phyloP scores from a whole-genome alignment of 2,113 vertebrate species.

The Vombatus ursinus region DNA sequence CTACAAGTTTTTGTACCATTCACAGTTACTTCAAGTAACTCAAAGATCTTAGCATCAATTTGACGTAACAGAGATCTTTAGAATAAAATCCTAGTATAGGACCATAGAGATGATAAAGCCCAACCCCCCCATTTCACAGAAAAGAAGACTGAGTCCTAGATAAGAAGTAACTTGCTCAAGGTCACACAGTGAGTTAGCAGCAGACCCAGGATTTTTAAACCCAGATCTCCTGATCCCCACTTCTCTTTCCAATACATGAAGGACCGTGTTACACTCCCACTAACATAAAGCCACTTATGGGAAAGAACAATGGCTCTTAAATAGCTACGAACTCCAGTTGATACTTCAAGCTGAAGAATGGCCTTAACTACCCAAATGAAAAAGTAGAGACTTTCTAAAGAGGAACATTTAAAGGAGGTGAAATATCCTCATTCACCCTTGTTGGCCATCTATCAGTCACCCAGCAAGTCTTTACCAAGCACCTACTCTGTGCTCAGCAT shows the following conservation, averaged over 20 bases:
- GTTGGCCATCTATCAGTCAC: background rate
- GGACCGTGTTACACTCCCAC: background rate
- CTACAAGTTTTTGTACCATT: background rate
- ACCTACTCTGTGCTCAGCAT: background rate
- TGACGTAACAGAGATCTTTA: background rate
- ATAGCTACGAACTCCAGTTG: background rate
- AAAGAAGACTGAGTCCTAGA: background rate
- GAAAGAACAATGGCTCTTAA: background rate
- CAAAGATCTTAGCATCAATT: slow-evolving; percentile 28
- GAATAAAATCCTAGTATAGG: slow-evolving; percentile 35
- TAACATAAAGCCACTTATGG: background rate
- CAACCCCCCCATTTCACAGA: background rate
- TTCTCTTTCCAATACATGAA: background rate
- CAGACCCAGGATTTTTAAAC: background rate
- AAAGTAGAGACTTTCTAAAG: background rate
- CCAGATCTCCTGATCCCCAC: background rate
- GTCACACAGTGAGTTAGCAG: background rate
- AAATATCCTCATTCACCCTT: background rate
- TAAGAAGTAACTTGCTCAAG: background rate
- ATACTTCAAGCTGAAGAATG: background rate
- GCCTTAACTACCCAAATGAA: background rate
- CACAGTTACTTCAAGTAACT: background rate
- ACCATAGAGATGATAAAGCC: slow-evolving; percentile 43
- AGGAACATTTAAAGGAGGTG: background rate
- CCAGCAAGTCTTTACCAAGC: background rate